These are phyloP conservation scores for Epistrophe grossulariae DNA, from an alignment of 2,888 invertebrate genomes.

Conservation along the genomic window DNA sequence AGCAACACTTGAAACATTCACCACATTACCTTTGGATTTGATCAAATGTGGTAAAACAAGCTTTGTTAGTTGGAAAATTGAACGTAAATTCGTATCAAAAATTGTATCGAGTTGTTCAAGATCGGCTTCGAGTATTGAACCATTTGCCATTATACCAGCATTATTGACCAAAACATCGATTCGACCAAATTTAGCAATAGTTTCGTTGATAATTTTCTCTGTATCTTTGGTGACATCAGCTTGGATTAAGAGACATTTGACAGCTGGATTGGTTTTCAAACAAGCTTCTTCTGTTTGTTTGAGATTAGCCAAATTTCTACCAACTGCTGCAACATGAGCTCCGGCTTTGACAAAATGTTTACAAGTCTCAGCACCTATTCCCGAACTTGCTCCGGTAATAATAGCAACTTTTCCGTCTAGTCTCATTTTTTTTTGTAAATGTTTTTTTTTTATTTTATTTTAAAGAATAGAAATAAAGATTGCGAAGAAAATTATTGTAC, in stretches of 20 bases:
- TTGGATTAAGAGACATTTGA: slow-evolving; percentile 84
- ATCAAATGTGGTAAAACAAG: slow-evolving; percentile 92
- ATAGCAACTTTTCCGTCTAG: slow-evolving; percentile 84
- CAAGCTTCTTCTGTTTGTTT: slow-evolving; percentile 86
- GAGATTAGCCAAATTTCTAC: slow-evolving; percentile 89
- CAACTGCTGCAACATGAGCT: slow-evolving; percentile 87
- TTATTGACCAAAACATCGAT: slow-evolving; percentile 93
- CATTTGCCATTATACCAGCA: slow-evolving; percentile 92
- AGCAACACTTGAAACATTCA: slow-evolving; percentile 96
- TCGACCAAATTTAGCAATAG: slow-evolving; percentile 86
- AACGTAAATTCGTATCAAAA: slow-evolving; percentile 93
- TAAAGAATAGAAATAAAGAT: neutral
- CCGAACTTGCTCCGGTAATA: slow-evolving; percentile 89
- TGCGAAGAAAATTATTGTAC: too few species aligned
- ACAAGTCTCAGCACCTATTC: slow-evolving; percentile 90
- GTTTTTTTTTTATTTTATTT: slow-evolving; percentile 39
- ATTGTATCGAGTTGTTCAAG: slow-evolving; percentile 93
- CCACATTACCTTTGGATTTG: slow-evolving; percentile 91
- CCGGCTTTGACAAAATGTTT: slow-evolving; percentile 87
- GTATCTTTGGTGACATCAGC: slow-evolving; percentile 86
- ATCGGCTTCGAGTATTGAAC: slow-evolving; percentile 91
- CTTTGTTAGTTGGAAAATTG: slow-evolving; percentile 90
- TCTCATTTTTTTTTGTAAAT: slow-evolving; percentile 77
- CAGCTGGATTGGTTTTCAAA: slow-evolving; percentile 84
- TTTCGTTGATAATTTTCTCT: slow-evolving; percentile 88